Conservation (phyloP, 2,797 vertebrate genomes). For the Sciurus vulgaris region DNA sequence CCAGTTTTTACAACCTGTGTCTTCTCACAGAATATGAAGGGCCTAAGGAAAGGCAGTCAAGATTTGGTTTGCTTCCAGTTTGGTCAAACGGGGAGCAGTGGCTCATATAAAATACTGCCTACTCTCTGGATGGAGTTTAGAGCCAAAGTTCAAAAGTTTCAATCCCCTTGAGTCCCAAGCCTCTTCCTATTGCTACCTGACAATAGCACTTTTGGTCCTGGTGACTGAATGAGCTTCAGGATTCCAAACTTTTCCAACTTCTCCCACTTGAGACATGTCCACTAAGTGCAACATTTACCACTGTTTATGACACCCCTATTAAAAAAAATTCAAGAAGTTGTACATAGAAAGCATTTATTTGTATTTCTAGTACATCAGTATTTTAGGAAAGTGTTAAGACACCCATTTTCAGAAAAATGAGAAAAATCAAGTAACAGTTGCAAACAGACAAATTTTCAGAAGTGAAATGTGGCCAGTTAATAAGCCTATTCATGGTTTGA, state of each 20-base stretch:
- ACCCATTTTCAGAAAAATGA: conserved; percentile 83
- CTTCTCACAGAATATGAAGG: not conserved
- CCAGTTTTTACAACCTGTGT: not conserved
- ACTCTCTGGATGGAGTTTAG: not conserved
- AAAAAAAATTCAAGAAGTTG: conserved; percentile 77
- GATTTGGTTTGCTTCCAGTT: not conserved
- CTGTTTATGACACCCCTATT: not conserved
- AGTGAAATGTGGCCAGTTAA: conserved; percentile 60
- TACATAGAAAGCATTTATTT: conserved; percentile 90
- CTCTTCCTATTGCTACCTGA: not conserved
- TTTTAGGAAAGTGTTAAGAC: conserved; percentile 83
- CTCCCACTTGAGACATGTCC: not conserved
- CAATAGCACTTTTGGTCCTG: not conserved
- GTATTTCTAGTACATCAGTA: conserved; percentile 88
- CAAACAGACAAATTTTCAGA: conserved; percentile 59
- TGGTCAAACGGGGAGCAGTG: not conserved
- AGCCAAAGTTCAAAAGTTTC: not conserved
- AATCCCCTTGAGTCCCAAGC: not conserved
- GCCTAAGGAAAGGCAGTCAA: not conserved
- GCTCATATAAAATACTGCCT: not conserved
- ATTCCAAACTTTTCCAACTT: not conserved
- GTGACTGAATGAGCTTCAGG: not conserved
- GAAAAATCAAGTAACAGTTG: conserved; percentile 61
- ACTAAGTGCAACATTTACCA: not conserved
- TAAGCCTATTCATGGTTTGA: not conserved